These are phyloP conservation scores for Calcarius lapponicus DNA, from an alignment of 2,797 vertebrate species.

Conservation along the genomic window DNA sequence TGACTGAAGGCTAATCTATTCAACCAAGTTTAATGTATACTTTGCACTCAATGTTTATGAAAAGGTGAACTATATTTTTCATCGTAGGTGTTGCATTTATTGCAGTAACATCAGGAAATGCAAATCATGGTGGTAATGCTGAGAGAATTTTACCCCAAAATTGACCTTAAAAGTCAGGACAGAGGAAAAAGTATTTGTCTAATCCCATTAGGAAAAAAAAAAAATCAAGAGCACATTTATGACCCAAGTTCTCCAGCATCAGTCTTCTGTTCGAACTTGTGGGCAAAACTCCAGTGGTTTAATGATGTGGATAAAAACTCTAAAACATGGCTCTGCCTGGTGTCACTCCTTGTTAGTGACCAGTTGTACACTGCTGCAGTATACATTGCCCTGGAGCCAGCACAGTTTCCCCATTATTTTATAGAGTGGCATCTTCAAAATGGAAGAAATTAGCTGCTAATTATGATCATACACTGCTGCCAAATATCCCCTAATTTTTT, in stretches of 20 bases:
- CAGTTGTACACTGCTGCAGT: not conserved
- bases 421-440: not conserved
- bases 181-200: not conserved
- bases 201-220: not conserved
- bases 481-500: not conserved
- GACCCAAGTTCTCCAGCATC: not conserved
- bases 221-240: not conserved
- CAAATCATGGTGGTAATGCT: not conserved
- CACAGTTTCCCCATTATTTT: not conserved
- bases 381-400: not conserved
- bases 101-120: not conserved
- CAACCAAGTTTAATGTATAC: not conserved
- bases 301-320: slow-evolving; percentile 37
- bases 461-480: not conserved
- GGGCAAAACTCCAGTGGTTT: slow-evolving; percentile 32
- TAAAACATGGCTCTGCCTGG: slow-evolving; percentile 8
- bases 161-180: not conserved
- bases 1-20: not conserved
- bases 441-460: not conserved
- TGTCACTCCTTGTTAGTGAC: slow-evolving; percentile 46
- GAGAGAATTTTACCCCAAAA: not conserved
- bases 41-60: not conserved
- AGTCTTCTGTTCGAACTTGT: slow-evolving; percentile 5
- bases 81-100: not conserved
- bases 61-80: not conserved